Conservation (phyloP, 2,888 invertebrate genomes). For the Bugula neritina region DNA sequence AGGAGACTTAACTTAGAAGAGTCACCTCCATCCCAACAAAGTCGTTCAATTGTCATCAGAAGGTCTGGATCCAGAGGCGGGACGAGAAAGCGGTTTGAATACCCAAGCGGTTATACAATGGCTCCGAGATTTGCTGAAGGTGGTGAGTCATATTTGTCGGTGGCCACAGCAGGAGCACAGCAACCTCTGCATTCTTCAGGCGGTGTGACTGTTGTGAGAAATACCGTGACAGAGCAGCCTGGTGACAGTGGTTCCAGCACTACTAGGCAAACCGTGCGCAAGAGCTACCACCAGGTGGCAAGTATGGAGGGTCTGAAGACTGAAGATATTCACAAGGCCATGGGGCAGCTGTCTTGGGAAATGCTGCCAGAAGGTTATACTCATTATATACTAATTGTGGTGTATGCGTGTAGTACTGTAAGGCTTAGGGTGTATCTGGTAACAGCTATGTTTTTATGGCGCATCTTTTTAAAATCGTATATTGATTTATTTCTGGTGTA, state of each 20-base stretch:
- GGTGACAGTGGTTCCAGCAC: not conserved
- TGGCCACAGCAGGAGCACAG: too few species aligned
- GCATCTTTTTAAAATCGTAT: too few species aligned
- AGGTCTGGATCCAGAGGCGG: not conserved
- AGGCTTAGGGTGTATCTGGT: too few species aligned
- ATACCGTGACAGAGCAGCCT: not conserved
- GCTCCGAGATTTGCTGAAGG: too few species aligned
- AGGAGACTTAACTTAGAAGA: not conserved
- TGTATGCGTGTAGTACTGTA: too few species aligned
- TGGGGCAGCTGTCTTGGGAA: constrained; percentile 16
- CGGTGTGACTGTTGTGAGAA: constrained; percentile 4
- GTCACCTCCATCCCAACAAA: too few species aligned
- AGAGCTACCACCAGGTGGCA: constrained; percentile 11
- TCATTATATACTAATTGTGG: too few species aligned
- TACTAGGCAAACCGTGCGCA: not conserved
- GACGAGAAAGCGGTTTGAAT: too few species aligned
- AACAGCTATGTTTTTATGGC: too few species aligned
- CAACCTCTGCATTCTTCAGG: not conserved
- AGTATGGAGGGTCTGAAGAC: constrained; percentile 11
- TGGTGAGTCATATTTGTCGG: too few species aligned
- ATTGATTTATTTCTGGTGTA: too few species aligned
- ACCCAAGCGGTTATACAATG: too few species aligned
- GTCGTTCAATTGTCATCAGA: not conserved
- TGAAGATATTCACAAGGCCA: constrained; percentile 6
- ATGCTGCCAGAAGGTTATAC: not conserved